These are phyloP conservation scores for Merluccius polli DNA, from an alignment of 2,797 vertebrate genomes.

Conservation along the genomic window DNA sequence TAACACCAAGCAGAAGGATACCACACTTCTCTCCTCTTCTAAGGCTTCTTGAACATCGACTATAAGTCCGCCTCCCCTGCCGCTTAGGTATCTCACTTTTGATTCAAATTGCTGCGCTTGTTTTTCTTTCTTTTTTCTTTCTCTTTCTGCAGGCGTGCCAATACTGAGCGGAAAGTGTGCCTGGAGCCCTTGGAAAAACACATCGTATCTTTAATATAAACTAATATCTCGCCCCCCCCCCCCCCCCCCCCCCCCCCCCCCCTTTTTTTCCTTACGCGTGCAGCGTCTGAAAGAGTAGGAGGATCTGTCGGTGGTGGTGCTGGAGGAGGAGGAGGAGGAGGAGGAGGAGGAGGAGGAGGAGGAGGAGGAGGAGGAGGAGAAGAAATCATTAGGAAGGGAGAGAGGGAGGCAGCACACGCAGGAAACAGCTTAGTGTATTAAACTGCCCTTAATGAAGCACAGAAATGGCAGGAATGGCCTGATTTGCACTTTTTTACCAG, in stretches of 20 bases:
- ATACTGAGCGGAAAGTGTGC: neutral
- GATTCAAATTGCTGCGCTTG: conserved; percentile 45
- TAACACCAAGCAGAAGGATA: conserved; percentile 46
- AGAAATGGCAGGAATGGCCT: neutral
- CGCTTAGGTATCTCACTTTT: conserved; percentile 53
- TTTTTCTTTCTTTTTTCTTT: neutral
- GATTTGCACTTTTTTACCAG: neutral
- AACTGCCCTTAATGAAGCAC: neutral
- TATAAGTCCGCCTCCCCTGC: conserved; percentile 27
- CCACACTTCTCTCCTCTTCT: conserved; percentile 34
- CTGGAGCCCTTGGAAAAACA: neutral
- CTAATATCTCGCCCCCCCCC: neutral
- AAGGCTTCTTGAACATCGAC: no score
- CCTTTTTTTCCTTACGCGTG: no score
- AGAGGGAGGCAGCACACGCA: neutral
- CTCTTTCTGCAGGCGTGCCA: neutral
- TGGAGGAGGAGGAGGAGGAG: neutral
- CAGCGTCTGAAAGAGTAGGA: no score
- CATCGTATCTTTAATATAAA: neutral
- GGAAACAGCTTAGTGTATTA: neutral
- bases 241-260: no score
- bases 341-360: neutral
- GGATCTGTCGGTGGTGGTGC: neutral
- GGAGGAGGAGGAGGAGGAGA: neutral
- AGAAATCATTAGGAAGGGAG: neutral